Conservation (phyloP, 2,113 vertebrate genomes). For the Callorhinus ursinus region DNA sequence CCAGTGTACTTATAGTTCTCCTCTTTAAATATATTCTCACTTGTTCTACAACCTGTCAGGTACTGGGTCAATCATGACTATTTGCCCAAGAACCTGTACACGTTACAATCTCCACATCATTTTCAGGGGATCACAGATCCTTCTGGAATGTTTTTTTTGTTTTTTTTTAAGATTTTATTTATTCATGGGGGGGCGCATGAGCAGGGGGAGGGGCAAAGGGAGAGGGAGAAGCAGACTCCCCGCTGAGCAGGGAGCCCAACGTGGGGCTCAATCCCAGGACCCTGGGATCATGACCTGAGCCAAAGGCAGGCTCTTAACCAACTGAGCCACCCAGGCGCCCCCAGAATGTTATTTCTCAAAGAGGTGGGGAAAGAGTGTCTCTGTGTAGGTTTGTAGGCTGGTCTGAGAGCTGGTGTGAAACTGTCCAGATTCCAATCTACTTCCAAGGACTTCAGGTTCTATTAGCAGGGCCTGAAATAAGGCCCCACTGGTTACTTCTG, state of each 20-base stretch:
- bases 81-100: not conserved
- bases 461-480: not conserved
- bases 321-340: too few species aligned
- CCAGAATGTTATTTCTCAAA: not conserved
- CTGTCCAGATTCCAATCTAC: not conserved
- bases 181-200: too few species aligned
- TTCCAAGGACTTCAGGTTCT: not conserved
- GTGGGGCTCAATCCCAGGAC: too few species aligned
- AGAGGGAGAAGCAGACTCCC: too few species aligned
- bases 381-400: not conserved
- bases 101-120: too few species aligned
- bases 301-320: too few species aligned
- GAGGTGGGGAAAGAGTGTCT: not conserved
- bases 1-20: not conserved
- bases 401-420: not conserved
- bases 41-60: not conserved
- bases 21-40: not conserved
- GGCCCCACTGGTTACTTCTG: fast-evolving
- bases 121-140: not conserved
- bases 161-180: too few species aligned
- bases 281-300: too few species aligned
- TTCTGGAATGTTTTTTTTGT: not conserved
- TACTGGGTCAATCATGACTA: not conserved
- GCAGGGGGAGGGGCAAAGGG: too few species aligned
- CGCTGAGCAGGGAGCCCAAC: too few species aligned